These are phyloP conservation scores for Ochotona curzoniae DNA, from an alignment of 2,113 vertebrate genomes.

Conservation along the genomic window DNA sequence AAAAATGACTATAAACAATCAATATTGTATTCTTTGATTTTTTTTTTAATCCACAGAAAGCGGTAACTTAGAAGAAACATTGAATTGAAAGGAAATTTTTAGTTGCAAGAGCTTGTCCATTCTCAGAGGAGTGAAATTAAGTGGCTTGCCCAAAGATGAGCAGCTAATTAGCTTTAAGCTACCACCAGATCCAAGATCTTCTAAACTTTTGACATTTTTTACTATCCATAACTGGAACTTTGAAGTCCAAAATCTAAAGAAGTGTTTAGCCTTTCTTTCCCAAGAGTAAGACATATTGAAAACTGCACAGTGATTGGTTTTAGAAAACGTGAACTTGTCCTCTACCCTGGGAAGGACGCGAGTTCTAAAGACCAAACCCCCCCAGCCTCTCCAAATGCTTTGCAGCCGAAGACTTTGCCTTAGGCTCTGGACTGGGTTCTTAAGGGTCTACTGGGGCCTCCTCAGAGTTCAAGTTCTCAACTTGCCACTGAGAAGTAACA, in stretches of 20 bases:
- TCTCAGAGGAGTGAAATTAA: conserved; percentile 10
- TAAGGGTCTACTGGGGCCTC: accelerated
- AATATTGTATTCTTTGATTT: not conserved
- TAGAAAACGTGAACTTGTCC: not conserved
- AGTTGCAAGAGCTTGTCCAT: not conserved
- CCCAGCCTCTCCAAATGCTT: not conserved
- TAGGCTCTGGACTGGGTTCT: not conserved
- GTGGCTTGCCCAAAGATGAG: not conserved
- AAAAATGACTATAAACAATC: not conserved
- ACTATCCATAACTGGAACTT: not conserved
- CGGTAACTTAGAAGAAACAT: not conserved
- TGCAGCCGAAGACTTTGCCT: not conserved
- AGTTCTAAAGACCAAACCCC: no score
- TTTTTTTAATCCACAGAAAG: not conserved
- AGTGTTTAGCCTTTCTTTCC: not conserved
- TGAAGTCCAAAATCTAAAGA: not conserved
- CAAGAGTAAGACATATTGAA: not conserved
- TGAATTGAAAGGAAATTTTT: not conserved
- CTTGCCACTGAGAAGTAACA: not conserved
- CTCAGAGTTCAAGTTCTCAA: not conserved
- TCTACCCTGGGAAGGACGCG: not conserved
- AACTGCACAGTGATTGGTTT: not conserved
- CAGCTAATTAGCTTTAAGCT: not conserved
- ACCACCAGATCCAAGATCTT: not conserved
- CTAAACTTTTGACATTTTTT: not conserved